These are phyloP conservation scores for Turdus rufiventris DNA, from an alignment of 2,113 vertebrate species.

Conservation along the genomic window DNA sequence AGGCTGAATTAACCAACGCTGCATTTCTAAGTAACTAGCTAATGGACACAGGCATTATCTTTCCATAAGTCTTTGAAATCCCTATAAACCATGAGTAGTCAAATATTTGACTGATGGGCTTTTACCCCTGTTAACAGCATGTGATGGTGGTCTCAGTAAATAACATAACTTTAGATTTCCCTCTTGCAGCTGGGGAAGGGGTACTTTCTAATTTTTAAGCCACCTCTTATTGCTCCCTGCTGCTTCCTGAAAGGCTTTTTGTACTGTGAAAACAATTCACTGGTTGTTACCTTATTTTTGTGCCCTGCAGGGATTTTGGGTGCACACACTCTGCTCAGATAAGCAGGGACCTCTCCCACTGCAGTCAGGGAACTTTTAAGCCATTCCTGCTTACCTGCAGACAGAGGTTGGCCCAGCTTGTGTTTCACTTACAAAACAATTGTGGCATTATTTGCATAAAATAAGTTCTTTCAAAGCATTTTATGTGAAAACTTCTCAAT, in stretches of 20 bases:
- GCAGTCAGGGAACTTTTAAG: background rate
- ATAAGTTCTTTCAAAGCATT: background rate
- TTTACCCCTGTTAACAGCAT: constrained; percentile 48
- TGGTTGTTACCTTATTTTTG: constrained; percentile 34
- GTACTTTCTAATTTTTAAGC: background rate
- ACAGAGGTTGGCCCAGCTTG: background rate
- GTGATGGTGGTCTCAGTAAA: constrained; percentile 22
- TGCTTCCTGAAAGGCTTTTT: constrained; percentile 38
- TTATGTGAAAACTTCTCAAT: background rate
- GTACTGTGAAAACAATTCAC: constrained; percentile 28
- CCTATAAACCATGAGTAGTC: constrained; percentile 41
- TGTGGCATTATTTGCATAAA: constrained; percentile 23
- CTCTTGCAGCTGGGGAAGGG: background rate
- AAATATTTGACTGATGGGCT: constrained; percentile 44
- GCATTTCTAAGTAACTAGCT: constrained; percentile 56
- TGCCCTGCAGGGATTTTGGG: constrained; percentile 4
- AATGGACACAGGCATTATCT: constrained; percentile 59
- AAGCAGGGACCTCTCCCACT: background rate
- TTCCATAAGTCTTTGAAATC: constrained; percentile 36
- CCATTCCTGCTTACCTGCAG: background rate
- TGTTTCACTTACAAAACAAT: background rate
- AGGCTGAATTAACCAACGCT: constrained; percentile 32
- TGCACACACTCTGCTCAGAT: background rate
- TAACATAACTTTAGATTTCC: background rate
- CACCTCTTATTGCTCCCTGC: background rate